phyloP scores from a whole-genome alignment of 2,888 invertebrate genomes.

The Agriopis leucophaearia region DNA sequence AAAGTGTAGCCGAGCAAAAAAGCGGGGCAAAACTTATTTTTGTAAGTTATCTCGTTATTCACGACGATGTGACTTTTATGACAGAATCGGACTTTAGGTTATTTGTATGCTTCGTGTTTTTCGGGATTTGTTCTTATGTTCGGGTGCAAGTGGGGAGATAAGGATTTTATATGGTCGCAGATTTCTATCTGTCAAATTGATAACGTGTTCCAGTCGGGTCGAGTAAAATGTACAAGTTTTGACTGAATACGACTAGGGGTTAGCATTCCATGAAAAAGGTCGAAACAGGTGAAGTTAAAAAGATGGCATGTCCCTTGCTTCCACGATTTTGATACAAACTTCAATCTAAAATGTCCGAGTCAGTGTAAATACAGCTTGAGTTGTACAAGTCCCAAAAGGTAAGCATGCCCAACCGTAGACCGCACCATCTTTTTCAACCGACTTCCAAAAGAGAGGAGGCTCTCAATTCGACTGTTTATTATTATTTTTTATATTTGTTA shows the following conservation, averaged over 20 bases:
- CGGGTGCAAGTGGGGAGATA: slow-evolving; percentile 55
- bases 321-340: no score
- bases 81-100: slow-evolving; percentile 73
- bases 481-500: no score
- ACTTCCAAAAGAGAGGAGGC: no score
- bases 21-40: slow-evolving; percentile 70
- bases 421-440: no score
- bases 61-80: slow-evolving; percentile 81
- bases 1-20: slow-evolving; percentile 71
- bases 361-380: no score
- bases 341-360: no score
- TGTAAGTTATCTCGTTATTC: slow-evolving; percentile 80
- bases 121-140: slow-evolving; percentile 63
- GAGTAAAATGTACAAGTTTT: background rate
- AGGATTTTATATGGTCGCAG: slow-evolving; percentile 49
- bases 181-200: slow-evolving; percentile 57
- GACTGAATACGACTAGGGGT: background rate
- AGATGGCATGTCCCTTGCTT: background rate
- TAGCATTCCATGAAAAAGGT: background rate
- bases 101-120: slow-evolving; percentile 73
- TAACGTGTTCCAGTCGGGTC: slow-evolving; percentile 45
- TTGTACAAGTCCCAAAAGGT: no score
- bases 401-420: no score
- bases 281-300: background rate
- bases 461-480: no score